These are phyloP conservation scores for Megaceryle torquata DNA, from an alignment of 2,113 vertebrate genomes.

Conservation along the genomic window DNA sequence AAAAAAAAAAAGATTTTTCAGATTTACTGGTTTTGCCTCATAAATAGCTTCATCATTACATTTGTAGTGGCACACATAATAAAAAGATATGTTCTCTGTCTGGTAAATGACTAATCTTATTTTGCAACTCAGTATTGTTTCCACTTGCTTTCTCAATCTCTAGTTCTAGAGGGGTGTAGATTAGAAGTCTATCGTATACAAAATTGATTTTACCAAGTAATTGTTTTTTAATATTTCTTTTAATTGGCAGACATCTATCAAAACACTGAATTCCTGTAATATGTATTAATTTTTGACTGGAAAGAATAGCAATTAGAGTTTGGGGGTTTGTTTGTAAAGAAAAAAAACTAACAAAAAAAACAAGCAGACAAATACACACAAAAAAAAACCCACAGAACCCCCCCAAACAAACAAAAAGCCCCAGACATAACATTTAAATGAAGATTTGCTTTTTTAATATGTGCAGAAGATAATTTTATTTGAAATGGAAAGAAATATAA, in stretches of 20 bases:
- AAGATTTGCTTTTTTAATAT: neutral
- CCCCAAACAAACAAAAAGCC: too few species aligned
- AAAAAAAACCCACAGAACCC: too few species aligned
- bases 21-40: neutral
- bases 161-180: neutral
- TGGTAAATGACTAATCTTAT: neutral
- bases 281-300: neutral
- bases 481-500: neutral
- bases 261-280: neutral
- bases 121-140: neutral
- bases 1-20: neutral
- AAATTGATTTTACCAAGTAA: neutral
- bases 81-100: neutral
- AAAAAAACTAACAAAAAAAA: too few species aligned
- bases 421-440: neutral
- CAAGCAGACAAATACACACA: too few species aligned
- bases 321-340: too few species aligned
- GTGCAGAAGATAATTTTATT: neutral
- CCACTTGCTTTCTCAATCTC: neutral
- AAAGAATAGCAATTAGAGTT: neutral
- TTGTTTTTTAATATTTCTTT: neutral
- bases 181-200: neutral
- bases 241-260: neutral
- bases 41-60: neutral
- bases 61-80: neutral